Percentiles rank a stretch among this genome's conserved stretches.
Conservation (phyloP, 1,140 invertebrate genomes). For the Lethrus apterus region DNA sequence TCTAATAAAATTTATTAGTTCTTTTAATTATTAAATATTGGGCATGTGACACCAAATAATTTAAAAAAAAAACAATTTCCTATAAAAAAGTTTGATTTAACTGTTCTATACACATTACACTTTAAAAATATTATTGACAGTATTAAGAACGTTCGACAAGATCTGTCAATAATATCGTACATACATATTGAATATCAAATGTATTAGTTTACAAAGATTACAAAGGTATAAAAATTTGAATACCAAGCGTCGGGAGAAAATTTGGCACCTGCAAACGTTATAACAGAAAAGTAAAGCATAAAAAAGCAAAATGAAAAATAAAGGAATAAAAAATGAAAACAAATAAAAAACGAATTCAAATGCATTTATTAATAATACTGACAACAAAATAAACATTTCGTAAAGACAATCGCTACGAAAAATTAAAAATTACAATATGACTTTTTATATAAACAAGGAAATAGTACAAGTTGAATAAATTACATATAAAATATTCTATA, state of each 20-base stretch:
- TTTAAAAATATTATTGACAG: slow-evolving; percentile 18
- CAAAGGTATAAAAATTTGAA: slow-evolving; percentile 23
- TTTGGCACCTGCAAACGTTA: slow-evolving; percentile 24
- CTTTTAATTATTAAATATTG: slow-evolving; percentile 13
- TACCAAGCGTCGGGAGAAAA: slow-evolving; percentile 22
- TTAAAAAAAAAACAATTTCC: slow-evolving; percentile 16
- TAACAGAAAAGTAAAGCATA: neutral
- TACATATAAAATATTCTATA: no score
- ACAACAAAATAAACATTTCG: slow-evolving; percentile 5
- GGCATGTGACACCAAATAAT: slow-evolving; percentile 12
- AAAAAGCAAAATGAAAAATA: slow-evolving; percentile 1
- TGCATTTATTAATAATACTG: slow-evolving; percentile 11
- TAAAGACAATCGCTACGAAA: slow-evolving; percentile 8
- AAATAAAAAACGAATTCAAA: slow-evolving; percentile 8
- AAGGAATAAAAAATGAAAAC: slow-evolving; percentile 7
- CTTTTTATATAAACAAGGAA: slow-evolving; percentile 12
- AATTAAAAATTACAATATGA: slow-evolving; percentile 13
- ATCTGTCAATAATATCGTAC: slow-evolving; percentile 19
- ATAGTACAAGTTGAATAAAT: slow-evolving; percentile 15
- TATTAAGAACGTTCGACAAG: neutral
- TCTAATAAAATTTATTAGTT: slow-evolving; percentile 12
- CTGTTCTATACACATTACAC: slow-evolving; percentile 15
- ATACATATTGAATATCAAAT: slow-evolving; percentile 18
- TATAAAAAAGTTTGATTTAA: slow-evolving; percentile 22
- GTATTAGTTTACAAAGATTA: slow-evolving; percentile 21